A percentile compares a stretch with the other conserved stretches of the same genome.
These are phyloP conservation scores for Emmelina monodactyla DNA, from an alignment of 2,888 invertebrate genomes.

Conservation along the genomic window DNA sequence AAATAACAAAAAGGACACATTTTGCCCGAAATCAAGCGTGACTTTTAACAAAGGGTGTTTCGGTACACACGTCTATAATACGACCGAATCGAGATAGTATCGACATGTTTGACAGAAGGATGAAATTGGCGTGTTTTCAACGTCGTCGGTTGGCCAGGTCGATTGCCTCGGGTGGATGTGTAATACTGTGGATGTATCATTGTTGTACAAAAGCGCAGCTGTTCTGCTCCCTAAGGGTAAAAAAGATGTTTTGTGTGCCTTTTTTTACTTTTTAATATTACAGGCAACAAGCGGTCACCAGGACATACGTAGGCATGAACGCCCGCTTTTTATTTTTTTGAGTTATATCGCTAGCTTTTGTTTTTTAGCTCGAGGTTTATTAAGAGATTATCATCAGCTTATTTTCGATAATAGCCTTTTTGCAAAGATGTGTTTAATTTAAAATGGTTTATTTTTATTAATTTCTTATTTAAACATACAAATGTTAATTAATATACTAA, in stretches of 20 bases:
- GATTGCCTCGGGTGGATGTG: constrained; percentile 53
- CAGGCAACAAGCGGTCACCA: constrained; percentile 60
- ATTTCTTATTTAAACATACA: background rate
- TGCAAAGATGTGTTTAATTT: no score
- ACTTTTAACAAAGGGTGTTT: constrained; percentile 54
- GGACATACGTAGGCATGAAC: constrained; percentile 32
- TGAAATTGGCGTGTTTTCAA: constrained; percentile 19
- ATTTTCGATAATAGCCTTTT: background rate
- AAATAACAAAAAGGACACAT: constrained; percentile 62
- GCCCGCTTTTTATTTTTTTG: no score
- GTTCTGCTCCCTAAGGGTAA: constrained; percentile 58
- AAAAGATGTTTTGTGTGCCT: constrained; percentile 55
- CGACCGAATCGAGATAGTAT: constrained; percentile 23
- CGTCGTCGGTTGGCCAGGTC: constrained; percentile 30
- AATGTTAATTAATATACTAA: background rate
- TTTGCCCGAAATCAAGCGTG: constrained; percentile 59
- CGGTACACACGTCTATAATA: constrained; percentile 36
- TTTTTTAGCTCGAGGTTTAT: constrained; percentile 1
- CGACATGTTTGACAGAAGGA: constrained; percentile 9
- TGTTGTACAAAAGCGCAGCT: constrained; percentile 62
- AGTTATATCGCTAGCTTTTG: no score
- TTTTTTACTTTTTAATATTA: no score
- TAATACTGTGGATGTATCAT: constrained; percentile 56
- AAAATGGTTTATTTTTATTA: no score
- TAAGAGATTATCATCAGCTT: background rate